Base-by-base conservation (phyloP, 2,888 invertebrate species). In the Eremobia ochroleuca region DNA sequence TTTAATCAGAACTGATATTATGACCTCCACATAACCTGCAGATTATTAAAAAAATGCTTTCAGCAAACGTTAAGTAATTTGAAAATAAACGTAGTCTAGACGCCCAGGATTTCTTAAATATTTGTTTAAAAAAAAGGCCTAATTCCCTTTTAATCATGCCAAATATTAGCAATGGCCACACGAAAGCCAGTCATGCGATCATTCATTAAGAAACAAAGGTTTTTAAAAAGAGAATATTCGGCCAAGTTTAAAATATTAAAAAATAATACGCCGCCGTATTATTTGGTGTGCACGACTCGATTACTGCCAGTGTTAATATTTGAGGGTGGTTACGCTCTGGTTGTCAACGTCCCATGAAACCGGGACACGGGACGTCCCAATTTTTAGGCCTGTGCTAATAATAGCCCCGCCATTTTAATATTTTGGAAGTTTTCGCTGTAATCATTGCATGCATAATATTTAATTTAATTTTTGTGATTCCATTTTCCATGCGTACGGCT, bases 251-350 rank as follows among this genome's bases (percentile, higher is more conserved):
- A 73, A 81, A 43, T 37, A 55, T 34, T 46, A 52, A 58, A 62
- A 69, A 79, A 65, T 40, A 72, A 79, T 28, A 15, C 28, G 25
- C 46, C 28, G 31, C 49, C 67, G 28, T 69, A 62, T 80, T 73
- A 74, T 74, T 67, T 77, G 69, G 76, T 77, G 76, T 65, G 55
- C 68, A 58, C 76, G 69, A 74, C 79, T 82, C 70, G 69, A 82
- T 84, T 76, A 76, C 76, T 66, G 71, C 15, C 77, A 74, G 73
- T 81, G 67, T 81, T 84, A 82, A 86, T 86, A 88, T 86, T 86
- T 82, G 25, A 76, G 76, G 77, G 65, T 43, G 62, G 67, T 73
- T 52, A 61, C 66, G 74, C 74, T 73, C 64, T 70, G 76, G 69
- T 77, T 74, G 84, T 75, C 76, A 73, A 28, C 58, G 73, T 79